phyloP scores from a whole-genome alignment of 1,140 invertebrate genomes.

The Rhizoglyphus robini region DNA sequence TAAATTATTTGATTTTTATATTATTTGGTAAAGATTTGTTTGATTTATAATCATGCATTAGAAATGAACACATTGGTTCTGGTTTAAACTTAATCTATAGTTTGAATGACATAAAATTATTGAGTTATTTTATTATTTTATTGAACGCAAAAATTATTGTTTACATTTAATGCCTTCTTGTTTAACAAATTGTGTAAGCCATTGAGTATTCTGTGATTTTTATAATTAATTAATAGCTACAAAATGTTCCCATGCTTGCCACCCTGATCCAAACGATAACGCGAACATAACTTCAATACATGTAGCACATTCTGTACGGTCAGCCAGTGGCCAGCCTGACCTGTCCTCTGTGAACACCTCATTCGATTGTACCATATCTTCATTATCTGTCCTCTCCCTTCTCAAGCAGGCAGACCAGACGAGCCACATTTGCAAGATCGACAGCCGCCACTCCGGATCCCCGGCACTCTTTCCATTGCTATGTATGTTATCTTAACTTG shows the following conservation, averaged over 20 bases:
- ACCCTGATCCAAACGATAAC: not conserved
- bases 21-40: not conserved
- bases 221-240: no score
- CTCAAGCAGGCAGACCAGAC: no score
- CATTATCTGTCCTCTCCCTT: not conserved
- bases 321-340: not conserved
- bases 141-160: no score
- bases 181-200: not conserved
- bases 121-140: no score
- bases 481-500: no score
- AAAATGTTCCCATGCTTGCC: not conserved
- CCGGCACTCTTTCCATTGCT: no score
- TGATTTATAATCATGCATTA: not conserved
- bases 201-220: slow-evolving; percentile 14
- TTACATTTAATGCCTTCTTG: no score
- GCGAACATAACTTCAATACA: not conserved
- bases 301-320: not conserved
- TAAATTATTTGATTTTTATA: slow-evolving; percentile 8
- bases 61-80: not conserved
- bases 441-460: no score
- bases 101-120: no score
- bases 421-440: no score
- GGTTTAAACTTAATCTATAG: not conserved
- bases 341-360: not conserved
- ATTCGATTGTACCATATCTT: not conserved